Base-by-base conservation (phyloP, 2,113 vertebrate species). In the Sinocyclocheilus rhinocerous region DNA sequence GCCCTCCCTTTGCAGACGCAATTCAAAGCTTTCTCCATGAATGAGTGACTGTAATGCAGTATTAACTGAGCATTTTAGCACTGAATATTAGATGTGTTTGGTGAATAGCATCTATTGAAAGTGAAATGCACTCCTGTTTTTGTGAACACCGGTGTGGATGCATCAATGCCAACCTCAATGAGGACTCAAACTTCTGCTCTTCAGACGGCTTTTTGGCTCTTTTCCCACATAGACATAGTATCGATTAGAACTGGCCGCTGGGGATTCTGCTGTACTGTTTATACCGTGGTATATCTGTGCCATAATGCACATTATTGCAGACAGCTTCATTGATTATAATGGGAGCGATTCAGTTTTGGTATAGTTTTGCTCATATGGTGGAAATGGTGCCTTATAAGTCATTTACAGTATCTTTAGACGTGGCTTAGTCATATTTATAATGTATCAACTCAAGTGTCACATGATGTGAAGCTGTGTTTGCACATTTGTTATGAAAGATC, bases 1-100 rank as follows among this genome's bases (percentile, higher is more conserved):
- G 91, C 91, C 55, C 89, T 90, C 90, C 89, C 85, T 42, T 59
- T 26, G 42, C 77, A 22, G 33, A 52, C 29, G 22, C 81, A 39
- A 59, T 87, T 84, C 83, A 65, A 76, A 87, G 82, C 69, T 82
- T 59, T 84, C 45, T 73, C 15, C 63, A 57, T 84, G 85, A 73
- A 42, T 81, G 50, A 76, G 45, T 61, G 50, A 73, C 76, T 50
- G 76, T 79, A 80, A 80, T 63, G 26, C 81, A 72, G 65, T 50
- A 70, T 65, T 78, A 65, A 55, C 69, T 12, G 76, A 69, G 59
- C 11, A 59, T 45, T 76, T 81, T 70, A 42, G n/a, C 55, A 15
- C 50, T 45, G 73, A 78, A 84, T 70, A 84, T 84, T 59, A 72
- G 76, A 86, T 45, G 84, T 50, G 24, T 79, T 72, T 79, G 63